Evolutionary conservation across 2,888 invertebrate genomes (phyloP), one percentile per base, ranked within the genome.

Genomic region (Leptinotarsa tumamoca): DNA sequence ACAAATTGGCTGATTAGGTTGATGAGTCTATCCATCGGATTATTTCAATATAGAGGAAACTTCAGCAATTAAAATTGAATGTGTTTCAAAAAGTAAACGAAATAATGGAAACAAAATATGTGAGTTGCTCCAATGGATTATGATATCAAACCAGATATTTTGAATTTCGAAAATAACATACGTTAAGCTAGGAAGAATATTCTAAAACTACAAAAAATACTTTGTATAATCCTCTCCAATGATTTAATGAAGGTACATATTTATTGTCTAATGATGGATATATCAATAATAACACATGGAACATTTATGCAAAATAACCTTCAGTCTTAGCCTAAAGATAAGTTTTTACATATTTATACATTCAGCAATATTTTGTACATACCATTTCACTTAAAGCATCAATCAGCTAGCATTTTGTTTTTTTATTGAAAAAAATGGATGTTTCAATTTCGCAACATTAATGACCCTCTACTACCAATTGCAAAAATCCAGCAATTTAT

Each of bases 191-290:
- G 33, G 33, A 7, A 33, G 1, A 33, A 7, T 43, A 43, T 43
- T 43, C 43, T 43, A 10, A 43, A 10, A 43, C 43, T 13, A 10
- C 43, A 43, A 43, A 43, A 43, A 43, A 43, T 43, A 43, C 10
- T 13, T 10, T 52, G 52, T n/a, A 52, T n/a, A 58, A 13, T 14
- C 2, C 21, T 58, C 18, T 23, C 10, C 7, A 5, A 52, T 27
- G 27, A 68, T 21, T 67, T 4, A 4, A 52, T 52, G 18, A 21
- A 23, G 51, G 4, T 68, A 18, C 15, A 27, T 58, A 43, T 70
- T 70, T 70, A 70, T 70, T 70, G 69, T 70, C 69, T 58, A 56
- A 68, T 23, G 17, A 49, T 43, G 14, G 15, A 67, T 67, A 50
- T 67, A 58, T 58, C 21, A 58, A 43, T 58, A 18, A 1, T 13